Evolutionary conservation across 2,888 invertebrate species (phyloP).

Genomic region (Oscheius sp.): DNA sequence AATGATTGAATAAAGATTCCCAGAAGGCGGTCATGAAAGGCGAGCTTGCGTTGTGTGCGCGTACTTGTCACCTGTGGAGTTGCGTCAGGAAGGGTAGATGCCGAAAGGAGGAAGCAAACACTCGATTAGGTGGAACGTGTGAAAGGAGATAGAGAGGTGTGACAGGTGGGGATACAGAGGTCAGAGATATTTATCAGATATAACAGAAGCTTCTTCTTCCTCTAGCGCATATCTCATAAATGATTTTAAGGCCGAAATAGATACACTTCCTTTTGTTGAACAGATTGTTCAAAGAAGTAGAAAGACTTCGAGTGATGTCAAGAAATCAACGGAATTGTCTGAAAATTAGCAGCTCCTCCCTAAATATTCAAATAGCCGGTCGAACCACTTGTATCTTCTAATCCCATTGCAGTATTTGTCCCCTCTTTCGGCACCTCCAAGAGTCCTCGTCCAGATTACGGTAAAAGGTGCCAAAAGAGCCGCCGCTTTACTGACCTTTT

Average conservation of each 20-base stretch:
- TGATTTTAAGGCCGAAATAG: too few species aligned
- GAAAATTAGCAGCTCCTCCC: neutral
- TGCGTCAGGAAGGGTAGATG: constrained; percentile 20
- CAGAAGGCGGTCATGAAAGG: neutral
- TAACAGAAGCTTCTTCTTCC: too few species aligned
- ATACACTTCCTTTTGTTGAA: too few species aligned
- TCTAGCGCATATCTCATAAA: too few species aligned
- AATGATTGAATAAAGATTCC: neutral
- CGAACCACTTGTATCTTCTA: constrained; percentile 20
- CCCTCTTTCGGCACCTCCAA: constrained; percentile 11
- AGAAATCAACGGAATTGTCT: neutral
- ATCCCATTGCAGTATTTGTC: constrained; percentile 25
- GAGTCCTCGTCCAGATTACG: neutral
- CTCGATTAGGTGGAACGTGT: constrained; percentile 30
- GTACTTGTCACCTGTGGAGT: constrained; percentile 26
- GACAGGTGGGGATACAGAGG: neutral
- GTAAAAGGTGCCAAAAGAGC: neutral
- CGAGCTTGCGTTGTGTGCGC: neutral
- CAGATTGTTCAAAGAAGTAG: too few species aligned
- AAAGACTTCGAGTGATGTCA: too few species aligned
- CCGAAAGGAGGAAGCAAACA: constrained; percentile 23
- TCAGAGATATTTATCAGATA: neutral
- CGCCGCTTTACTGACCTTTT: constrained; percentile 17
- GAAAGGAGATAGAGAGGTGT: neutral
- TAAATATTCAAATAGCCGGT: too few species aligned